Evolutionary conservation across 2,888 invertebrate genomes (phyloP).

Genomic region (Nudaria mundana): DNA sequence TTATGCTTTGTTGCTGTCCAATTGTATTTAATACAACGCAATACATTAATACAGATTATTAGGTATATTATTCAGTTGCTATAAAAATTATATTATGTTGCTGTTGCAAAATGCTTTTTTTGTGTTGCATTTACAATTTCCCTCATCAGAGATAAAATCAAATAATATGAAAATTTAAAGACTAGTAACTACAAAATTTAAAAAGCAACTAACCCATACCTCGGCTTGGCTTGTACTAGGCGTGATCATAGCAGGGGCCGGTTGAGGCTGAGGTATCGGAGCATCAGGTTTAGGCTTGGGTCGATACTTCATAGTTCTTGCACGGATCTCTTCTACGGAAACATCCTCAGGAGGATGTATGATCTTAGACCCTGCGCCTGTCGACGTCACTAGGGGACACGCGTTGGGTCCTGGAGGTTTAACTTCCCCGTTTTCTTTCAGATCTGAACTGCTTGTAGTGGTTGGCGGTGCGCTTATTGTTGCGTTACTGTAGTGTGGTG

Average conservation of each 20-base stretch:
- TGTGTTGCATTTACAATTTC: no score
- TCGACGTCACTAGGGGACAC: constrained; percentile 85
- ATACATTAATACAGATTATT: no score
- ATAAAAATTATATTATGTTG: no score
- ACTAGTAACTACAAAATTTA: constrained; percentile 9
- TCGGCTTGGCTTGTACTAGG: constrained; percentile 71
- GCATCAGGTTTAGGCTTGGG: constrained; percentile 57
- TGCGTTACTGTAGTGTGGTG: constrained; percentile 78
- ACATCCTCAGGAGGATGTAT: constrained; percentile 97
- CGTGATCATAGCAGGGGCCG: constrained; percentile 43
- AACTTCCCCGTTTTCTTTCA: constrained; percentile 71
- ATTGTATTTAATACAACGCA: no score
- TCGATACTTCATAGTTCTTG: constrained; percentile 85
- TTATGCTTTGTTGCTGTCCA: no score
- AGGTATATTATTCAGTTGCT: no score
- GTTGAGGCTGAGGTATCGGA: constrained; percentile 34
- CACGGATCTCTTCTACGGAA: constrained; percentile 92
- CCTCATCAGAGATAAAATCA: no score
- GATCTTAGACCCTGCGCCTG: constrained; percentile 92
- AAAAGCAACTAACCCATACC: constrained; percentile 47
- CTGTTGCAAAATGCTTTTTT: no score
- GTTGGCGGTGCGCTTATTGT: constrained; percentile 89
- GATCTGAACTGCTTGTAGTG: constrained; percentile 48
- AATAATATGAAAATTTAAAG: no score
- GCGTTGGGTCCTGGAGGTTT: constrained; percentile 63